phyloP scores from a whole-genome alignment of 1,140 invertebrate genomes.

The Oscheius sp. region DNA sequence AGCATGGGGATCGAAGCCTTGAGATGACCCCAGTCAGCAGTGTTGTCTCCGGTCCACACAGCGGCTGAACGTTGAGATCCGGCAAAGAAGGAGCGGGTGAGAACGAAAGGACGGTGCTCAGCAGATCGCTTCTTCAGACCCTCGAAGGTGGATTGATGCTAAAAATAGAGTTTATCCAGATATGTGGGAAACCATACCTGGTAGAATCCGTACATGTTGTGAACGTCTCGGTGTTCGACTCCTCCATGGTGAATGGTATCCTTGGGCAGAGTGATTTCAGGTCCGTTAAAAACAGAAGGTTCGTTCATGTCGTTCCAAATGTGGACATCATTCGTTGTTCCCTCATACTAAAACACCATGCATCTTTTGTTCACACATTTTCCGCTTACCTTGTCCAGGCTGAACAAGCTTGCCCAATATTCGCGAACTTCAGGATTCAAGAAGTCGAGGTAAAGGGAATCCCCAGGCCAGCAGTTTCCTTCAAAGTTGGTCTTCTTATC shows the following conservation, averaged over 20 bases:
- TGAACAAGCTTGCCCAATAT: constrained; percentile 80
- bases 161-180: constrained; percentile 67
- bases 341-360: constrained; percentile 68
- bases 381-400: constrained; percentile 66
- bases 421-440: constrained; percentile 79
- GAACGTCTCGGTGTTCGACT: constrained; percentile 88
- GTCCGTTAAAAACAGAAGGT: constrained; percentile 95
- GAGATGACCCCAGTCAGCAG: constrained; percentile 83
- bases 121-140: constrained; percentile 75
- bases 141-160: constrained; percentile 70
- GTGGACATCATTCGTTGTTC: constrained; percentile 80
- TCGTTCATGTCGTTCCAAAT: constrained; percentile 99
- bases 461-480: constrained; percentile 87
- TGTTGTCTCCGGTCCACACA: constrained; percentile 98
- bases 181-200: constrained; percentile 15
- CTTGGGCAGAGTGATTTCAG: constrained; percentile 72
- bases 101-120: constrained; percentile 79
- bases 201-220: constrained; percentile 84
- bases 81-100: constrained; percentile 84
- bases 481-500: constrained; percentile 91
- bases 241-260: constrained; percentile 76
- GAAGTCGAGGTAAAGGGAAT: constrained; percentile 90
- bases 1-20: constrained; percentile 87
- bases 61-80: constrained; percentile 82
- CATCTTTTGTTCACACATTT: not conserved